Base-by-base conservation (phyloP, 1,140 invertebrate species). In the Sarcophaga peregrina region DNA sequence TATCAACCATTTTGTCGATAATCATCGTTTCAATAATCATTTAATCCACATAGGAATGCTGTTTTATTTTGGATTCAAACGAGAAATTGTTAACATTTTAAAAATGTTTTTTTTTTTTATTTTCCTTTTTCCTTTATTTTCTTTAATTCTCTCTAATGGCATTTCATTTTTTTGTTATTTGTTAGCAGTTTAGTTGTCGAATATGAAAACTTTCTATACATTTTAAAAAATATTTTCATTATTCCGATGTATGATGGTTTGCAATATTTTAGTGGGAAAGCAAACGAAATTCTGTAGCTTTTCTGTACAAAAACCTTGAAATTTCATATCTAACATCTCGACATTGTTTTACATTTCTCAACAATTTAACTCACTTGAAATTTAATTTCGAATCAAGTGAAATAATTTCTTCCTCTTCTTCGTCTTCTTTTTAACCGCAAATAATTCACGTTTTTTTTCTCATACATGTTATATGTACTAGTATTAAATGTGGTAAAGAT, bases 341-440 rank as follows among this genome's bases (percentile, higher is more conserved):
- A 25, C 62, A 68, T 68, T 68, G 20, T 68, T 20, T 25, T 25
- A 68, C 20, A 20, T 68, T 68, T 68, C 62, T 68, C 20, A 68
- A 68, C 62, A 20, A 58, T 58, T 20, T 68, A 68, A 68, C n/a
- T 68, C 62, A 68, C n/a, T 68, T 25, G 62, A 17, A 68, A 68
- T 68, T 68, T 68, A 68, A 68, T 68, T 68, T 68, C 17, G 17
- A 25, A 68, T 68, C 62, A 68, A 68, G 62, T 68, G 20, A 20
- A 68, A 68, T 68, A 68, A 68, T 20, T 68, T 68, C 62, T 68
- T 37, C 25, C 4, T 37, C 25, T 37, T 37, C 25, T 37, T 37
- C 4, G 1, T 37, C 25, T 37, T 37, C 4, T 37, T 68, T 68
- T 68, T 68, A 68, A 68, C 62, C 62, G 9, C 62, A 68, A 68